phyloP scores from a whole-genome alignment of 1,140 invertebrate genomes.

The Gonioctena quinquepunctata region DNA sequence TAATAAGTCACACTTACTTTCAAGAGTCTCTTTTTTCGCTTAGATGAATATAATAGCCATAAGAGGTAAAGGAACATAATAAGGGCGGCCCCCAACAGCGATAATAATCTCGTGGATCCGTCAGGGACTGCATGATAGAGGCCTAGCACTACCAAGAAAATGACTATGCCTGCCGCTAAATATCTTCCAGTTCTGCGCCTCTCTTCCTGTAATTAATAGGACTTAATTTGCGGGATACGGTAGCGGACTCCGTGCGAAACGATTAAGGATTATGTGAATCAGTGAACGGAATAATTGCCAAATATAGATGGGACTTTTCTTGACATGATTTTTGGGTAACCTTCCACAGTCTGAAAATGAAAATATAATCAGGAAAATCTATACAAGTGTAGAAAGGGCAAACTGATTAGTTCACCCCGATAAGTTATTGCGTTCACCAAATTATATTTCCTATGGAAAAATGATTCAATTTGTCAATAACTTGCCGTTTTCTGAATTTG shows the following conservation, averaged over 20 bases:
- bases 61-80: slow-evolving; percentile 35
- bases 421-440: no score
- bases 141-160: slow-evolving; percentile 28
- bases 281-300: not conserved
- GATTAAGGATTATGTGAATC: not conserved
- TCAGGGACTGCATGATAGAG: slow-evolving; percentile 28
- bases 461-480: no score
- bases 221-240: not conserved
- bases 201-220: slow-evolving; percentile 27
- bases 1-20: slow-evolving; percentile 21
- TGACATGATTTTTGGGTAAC: no score
- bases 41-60: slow-evolving; percentile 30
- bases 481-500: no score
- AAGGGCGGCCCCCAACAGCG: slow-evolving; percentile 20
- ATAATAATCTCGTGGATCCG: slow-evolving; percentile 26
- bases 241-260: not conserved
- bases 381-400: no score
- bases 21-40: slow-evolving; percentile 25
- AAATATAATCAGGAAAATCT: no score
- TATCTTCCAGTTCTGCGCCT: slow-evolving; percentile 29
- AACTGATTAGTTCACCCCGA: no score
- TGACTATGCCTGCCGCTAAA: slow-evolving; percentile 27
- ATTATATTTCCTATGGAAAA: no score
- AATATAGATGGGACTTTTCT: not conserved
- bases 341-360: no score